Conservation (phyloP, 2,888 invertebrate species). For the Sycophila texana region DNA sequence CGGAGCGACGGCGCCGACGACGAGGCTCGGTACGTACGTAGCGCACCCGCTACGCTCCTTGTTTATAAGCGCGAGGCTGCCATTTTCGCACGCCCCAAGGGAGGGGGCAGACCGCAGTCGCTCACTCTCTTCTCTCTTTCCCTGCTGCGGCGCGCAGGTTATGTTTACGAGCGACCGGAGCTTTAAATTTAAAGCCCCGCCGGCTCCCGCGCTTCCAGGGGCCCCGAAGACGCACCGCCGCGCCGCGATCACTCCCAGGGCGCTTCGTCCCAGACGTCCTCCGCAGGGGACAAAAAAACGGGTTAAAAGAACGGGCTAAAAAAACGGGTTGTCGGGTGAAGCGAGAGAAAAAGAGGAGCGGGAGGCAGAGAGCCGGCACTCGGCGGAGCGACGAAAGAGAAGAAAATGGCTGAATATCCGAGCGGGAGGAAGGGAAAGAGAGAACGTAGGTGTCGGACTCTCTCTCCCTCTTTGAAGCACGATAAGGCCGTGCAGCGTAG, state of each 20-base stretch:
- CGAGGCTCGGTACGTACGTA: conserved; percentile 50
- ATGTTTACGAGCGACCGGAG: neutral
- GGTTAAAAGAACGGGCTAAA: neutral
- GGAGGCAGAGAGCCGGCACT: neutral
- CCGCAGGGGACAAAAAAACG: neutral
- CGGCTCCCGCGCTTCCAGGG: too few species aligned
- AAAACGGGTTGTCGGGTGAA: neutral
- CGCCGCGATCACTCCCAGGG: neutral
- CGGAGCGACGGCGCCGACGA: conserved; percentile 50
- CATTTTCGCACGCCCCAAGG: neutral
- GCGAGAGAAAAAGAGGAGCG: neutral
- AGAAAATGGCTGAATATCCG: conserved; percentile 43
- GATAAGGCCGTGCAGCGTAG: too few species aligned
- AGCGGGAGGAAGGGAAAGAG: neutral
- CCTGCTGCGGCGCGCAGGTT: neutral
- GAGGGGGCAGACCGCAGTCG: neutral
- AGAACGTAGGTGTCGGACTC: conserved; percentile 19
- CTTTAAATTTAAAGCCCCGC: too few species aligned
- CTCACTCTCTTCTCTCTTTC: neutral
- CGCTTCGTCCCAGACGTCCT: neutral
- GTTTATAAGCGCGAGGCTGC: neutral
- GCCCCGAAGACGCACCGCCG: too few species aligned
- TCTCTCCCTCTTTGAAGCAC: neutral
- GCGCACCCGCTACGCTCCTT: neutral
- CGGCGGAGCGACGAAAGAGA: neutral